These are phyloP conservation scores for Dasyornis broadbenti DNA, from an alignment of 2,113 vertebrate species.

Conservation along the genomic window DNA sequence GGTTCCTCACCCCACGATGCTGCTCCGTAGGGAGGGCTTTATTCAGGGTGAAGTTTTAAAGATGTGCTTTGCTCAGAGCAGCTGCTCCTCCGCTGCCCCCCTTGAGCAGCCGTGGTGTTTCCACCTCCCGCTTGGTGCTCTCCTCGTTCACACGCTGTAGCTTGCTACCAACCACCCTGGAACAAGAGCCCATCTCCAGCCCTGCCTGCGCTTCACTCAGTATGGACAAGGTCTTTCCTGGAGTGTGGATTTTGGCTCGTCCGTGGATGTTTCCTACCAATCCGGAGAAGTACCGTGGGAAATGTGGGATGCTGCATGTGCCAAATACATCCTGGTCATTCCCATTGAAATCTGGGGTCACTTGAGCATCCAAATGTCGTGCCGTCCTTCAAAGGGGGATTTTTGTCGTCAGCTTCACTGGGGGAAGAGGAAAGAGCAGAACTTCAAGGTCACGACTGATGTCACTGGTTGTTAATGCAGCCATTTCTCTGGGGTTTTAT, in stretches of 20 bases:
- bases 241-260: accelerated
- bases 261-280: accelerated
- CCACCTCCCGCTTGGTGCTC: accelerated
- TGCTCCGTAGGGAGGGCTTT: not conserved
- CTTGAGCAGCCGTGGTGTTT: not conserved
- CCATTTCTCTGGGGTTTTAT: not conserved
- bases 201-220: not conserved
- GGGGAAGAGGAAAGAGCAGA: not conserved
- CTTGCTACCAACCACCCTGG: not conserved
- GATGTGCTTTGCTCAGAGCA: not conserved
- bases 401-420: not conserved
- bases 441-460: not conserved
- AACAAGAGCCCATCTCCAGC: too few species aligned
- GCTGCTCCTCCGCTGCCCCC: not conserved
- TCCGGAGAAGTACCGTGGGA: accelerated
- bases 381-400: not conserved
- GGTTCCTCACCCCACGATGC: not conserved
- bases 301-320: not conserved
- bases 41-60: not conserved
- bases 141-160: accelerated
- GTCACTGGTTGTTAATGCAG: not conserved
- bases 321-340: accelerated
- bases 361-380: accelerated
- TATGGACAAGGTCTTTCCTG: not conserved
- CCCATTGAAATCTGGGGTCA: accelerated